These are phyloP conservation scores for Trilocha varians DNA, from an alignment of 2,888 invertebrate species.

Conservation along the genomic window DNA sequence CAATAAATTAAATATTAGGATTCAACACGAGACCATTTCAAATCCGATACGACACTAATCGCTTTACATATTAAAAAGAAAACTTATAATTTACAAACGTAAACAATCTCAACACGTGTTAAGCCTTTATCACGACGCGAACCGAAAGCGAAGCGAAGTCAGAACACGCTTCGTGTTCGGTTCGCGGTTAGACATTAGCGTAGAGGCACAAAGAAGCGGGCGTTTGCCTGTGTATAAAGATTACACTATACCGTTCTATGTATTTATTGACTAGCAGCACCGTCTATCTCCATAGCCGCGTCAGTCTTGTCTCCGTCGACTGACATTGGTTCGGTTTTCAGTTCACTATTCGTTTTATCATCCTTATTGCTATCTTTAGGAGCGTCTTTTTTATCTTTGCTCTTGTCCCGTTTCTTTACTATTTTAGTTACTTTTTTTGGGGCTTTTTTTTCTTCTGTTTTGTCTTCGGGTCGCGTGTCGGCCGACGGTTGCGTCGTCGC, in stretches of 20 bases:
- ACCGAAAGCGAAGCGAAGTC: neutral
- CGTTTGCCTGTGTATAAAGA: conserved; percentile 14
- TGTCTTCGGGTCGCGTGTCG: conserved; percentile 39
- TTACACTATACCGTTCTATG: conserved; percentile 56
- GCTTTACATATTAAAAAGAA: conserved; percentile 47
- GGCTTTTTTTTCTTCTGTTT: conserved; percentile 30
- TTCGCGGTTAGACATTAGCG: conserved; percentile 22
- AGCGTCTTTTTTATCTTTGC: conserved; percentile 54
- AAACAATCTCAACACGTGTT: conserved; percentile 52
- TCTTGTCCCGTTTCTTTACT: conserved; percentile 61
- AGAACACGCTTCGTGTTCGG: no score
- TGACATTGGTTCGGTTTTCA: conserved; percentile 37
- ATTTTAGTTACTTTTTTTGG: conserved; percentile 45
- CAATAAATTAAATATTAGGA: conserved; percentile 68
- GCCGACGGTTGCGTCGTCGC: conserved; percentile 20
- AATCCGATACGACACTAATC: conserved; percentile 48
- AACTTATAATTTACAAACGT: conserved; percentile 65
- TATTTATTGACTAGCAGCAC: conserved; percentile 69
- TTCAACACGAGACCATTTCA: conserved; percentile 47
- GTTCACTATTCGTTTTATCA: conserved; percentile 27
- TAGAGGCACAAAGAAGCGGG: neutral
- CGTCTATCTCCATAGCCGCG: conserved; percentile 59
- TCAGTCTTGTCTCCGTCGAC: conserved; percentile 42
- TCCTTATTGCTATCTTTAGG: conserved; percentile 32
- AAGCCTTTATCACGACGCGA: no score